These are phyloP conservation scores for Neelides sp. DNA, from an alignment of 1,140 invertebrate genomes.

Conservation along the genomic window DNA sequence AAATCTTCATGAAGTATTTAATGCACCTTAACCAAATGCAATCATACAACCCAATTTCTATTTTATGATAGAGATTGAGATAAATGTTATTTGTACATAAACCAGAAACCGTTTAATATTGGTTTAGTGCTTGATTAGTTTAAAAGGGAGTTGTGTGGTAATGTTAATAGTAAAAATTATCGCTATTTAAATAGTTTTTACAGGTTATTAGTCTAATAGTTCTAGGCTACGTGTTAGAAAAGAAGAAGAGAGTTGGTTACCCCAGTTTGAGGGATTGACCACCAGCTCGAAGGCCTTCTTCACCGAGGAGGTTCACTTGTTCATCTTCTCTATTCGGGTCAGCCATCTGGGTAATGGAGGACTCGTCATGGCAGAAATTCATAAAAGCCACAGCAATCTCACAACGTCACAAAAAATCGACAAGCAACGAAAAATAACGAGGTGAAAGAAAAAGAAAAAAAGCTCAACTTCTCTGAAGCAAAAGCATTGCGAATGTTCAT, in stretches of 20 bases:
- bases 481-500: background rate
- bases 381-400: constrained; percentile 7
- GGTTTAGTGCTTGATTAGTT: too few species aligned
- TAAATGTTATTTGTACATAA: too few species aligned
- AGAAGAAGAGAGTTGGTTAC: constrained; percentile 55
- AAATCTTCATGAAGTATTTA: too few species aligned
- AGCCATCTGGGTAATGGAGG: constrained; percentile 62
- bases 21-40: too few species aligned
- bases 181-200: too few species aligned
- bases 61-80: too few species aligned
- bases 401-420: background rate
- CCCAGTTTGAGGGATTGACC: constrained; percentile 88
- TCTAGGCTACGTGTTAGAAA: too few species aligned
- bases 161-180: too few species aligned
- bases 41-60: too few species aligned
- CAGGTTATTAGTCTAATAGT: too few species aligned
- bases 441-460: background rate
- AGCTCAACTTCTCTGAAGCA: background rate
- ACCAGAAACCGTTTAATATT: too few species aligned
- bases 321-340: constrained; percentile 84
- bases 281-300: constrained; percentile 79
- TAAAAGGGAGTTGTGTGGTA: too few species aligned
- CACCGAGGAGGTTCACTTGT: constrained; percentile 81
- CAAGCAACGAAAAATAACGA: background rate
- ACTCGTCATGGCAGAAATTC: constrained; percentile 34